Evolutionary conservation across 2,888 invertebrate genomes (phyloP).

Genomic region (Clivina fossor): DNA sequence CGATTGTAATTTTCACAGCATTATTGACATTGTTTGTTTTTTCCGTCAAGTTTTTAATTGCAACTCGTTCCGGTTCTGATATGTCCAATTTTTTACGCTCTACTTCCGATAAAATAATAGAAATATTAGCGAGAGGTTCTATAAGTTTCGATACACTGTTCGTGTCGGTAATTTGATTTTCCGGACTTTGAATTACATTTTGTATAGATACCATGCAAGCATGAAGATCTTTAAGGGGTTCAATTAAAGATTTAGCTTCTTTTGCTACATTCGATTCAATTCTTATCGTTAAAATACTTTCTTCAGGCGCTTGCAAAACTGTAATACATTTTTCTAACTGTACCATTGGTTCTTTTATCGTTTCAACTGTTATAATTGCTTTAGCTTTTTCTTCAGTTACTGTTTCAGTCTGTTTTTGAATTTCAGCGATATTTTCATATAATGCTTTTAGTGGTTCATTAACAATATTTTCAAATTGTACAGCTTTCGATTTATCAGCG

Average conservation of each 20-base stretch:
- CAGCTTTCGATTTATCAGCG: slow-evolving; percentile 10
- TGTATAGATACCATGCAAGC: slow-evolving; percentile 7
- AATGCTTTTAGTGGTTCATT: slow-evolving; percentile 29
- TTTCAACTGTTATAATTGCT: slow-evolving; percentile 8
- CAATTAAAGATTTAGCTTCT: slow-evolving; percentile 3
- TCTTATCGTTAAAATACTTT: background rate
- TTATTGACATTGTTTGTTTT: background rate
- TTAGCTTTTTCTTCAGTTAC: slow-evolving; percentile 8
- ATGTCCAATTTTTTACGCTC: background rate
- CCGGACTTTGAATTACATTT: background rate
- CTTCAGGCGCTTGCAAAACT: slow-evolving; percentile 1
- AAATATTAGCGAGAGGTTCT: background rate
- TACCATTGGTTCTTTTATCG: slow-evolving; percentile 13
- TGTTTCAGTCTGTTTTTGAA: too few species aligned
- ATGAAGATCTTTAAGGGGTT: slow-evolving; percentile 14
- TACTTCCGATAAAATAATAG: slow-evolving; percentile 2
- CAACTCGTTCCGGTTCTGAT: background rate
- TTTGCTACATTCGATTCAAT: background rate
- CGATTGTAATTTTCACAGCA: slow-evolving; percentile 2
- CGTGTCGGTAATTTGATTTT: background rate
- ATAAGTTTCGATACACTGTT: background rate
- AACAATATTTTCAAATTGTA: slow-evolving; percentile 22
- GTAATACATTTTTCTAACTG: slow-evolving; percentile 15
- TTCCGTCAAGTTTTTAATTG: background rate
- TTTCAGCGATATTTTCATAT: slow-evolving; percentile 31